Base-by-base conservation (phyloP, 2,113 vertebrate species). In the Nipponia nippon region DNA sequence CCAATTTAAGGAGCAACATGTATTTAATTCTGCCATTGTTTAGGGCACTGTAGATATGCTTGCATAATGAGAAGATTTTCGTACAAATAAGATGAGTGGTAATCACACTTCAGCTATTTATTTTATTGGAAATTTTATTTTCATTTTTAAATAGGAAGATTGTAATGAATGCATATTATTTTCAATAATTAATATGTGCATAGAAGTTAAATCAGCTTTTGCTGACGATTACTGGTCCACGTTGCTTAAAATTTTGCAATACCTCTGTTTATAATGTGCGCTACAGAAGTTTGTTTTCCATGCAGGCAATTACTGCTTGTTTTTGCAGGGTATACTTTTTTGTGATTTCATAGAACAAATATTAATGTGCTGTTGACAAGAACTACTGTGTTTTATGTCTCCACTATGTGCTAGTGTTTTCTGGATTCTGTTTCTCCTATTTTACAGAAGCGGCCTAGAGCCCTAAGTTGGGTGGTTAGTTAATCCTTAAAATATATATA, bases 41-140 rank as follows among this genome's bases (percentile, higher is more conserved):
- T 91, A 85, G 84, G 97, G 90, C 93, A 94, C 95, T 97, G 90
- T 97, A 95, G 96, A 98, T 97, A 85, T 38, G 92, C 94, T 90
- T 92, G 72, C 93, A 71, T 90, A 96, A 97, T 58, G 56, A 65
- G 15, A 92, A 96, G 87, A 44, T 97, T 88, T 96, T 95, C 88
- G 88, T 94, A 66, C 85, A 94, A 90, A 42, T 90, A 47, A 96
- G 95, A 94, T 95, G 93, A 97, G 88, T 96, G 91, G 85, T 96
- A 94, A 97, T 98, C 97, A 96, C 97, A 96, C 93, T 94, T 96
- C 91, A 98, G 95, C 97, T 98, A 98, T 98, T 98, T 98, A 98
- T 98, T 98, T 97, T 98, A 97, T 97, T 96, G 95, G 83, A 96
- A 96, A 91, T 83, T 92, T 90, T 90, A 94, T 65, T 96, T 97